Conservation (phyloP, 2,888 invertebrate species). For the Isotomurus palustris region DNA sequence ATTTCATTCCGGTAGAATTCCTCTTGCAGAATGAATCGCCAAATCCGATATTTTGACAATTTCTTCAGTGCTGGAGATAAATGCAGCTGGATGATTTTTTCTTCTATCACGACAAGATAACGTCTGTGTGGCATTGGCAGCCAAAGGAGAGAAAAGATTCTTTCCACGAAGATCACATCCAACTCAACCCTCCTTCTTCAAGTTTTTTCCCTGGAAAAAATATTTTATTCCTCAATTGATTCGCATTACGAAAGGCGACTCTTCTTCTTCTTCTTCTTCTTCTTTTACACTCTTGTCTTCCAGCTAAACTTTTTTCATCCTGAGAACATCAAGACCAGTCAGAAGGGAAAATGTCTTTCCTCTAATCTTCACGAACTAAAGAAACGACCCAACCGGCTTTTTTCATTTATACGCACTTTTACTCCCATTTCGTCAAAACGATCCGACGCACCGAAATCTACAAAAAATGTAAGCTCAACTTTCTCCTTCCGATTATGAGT, state of each 20-base stretch:
- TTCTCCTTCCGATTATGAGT: too few relatives aligned
- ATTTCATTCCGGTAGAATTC: slow-evolving; percentile 29
- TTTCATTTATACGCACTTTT: slow-evolving; percentile 13
- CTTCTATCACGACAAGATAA: slow-evolving; percentile 19
- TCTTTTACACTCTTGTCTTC: too few relatives aligned
- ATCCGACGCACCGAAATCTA: background rate
- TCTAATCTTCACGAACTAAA: too few relatives aligned
- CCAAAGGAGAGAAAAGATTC: background rate
- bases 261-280: too few relatives aligned
- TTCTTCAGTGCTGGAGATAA: too few relatives aligned
- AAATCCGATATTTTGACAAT: slow-evolving; percentile 38
- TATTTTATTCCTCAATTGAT: slow-evolving; percentile 1
- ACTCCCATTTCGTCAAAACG: slow-evolving; percentile 14
- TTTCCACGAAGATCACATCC: too few relatives aligned
- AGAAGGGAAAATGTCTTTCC: background rate
- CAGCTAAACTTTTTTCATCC: too few relatives aligned
- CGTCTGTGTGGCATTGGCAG: slow-evolving; percentile 9
- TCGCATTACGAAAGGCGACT: too few relatives aligned
- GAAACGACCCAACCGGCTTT: too few relatives aligned
- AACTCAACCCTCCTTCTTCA: slow-evolving; percentile 1
- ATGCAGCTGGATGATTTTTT: slow-evolving; percentile 16
- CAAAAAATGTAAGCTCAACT: background rate
- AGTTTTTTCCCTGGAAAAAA: background rate
- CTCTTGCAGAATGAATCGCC: slow-evolving; percentile 8
- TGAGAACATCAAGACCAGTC: background rate